Base-by-base conservation (phyloP, 1,140 invertebrate genomes). In the Drosophila melanica region DNA sequence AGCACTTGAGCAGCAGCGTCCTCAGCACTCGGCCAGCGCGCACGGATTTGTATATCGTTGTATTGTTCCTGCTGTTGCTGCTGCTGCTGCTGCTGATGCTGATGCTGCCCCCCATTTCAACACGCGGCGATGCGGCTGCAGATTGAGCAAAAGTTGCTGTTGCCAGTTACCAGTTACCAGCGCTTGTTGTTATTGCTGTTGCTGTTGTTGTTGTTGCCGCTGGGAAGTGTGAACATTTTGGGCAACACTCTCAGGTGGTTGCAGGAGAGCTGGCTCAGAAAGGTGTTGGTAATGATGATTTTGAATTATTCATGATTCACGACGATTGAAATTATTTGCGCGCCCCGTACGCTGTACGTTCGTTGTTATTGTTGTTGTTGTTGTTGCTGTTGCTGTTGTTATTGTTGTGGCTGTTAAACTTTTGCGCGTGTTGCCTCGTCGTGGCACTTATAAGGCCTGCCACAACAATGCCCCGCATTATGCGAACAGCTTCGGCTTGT, bases 281-380 rank as follows among this genome's bases (percentile, higher is more conserved):
- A 87, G 84, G 84, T 87, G 84, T 87, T 89, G 84, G 84, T 87
- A 87, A 87, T 87, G 84, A 87, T 87, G 84, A 87, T 87, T 87
- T 87, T 87, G 84, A 87, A 87, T 87, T 87, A 87, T 87, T 89
- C 84, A 87, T 87, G 84, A 87, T 87, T 87, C 84, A 87, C 84
- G 82, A 87, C 82, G 84, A 87, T 87, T 87, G 84, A 89, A 87
- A 89, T 87, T 87, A 87, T 87, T 87, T 87, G 84, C 84, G 80
- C 79, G 84, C 84, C 65, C 42, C 64, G 44, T 42, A 62, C 74
- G 77, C 14, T 35, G 33, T 35, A 53, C 27, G 41, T 9, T 44
- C 18, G 53, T 42, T 14, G 35, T 48, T 45, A 57, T 48, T 63
- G 57, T 48, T 63, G 50, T 75, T 51, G 73, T 37, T 84, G 35